Percentiles rank a stretch among this genome's conserved stretches.
phyloP scores from a whole-genome alignment of 2,888 invertebrate species.

The Julus scandinavius region DNA sequence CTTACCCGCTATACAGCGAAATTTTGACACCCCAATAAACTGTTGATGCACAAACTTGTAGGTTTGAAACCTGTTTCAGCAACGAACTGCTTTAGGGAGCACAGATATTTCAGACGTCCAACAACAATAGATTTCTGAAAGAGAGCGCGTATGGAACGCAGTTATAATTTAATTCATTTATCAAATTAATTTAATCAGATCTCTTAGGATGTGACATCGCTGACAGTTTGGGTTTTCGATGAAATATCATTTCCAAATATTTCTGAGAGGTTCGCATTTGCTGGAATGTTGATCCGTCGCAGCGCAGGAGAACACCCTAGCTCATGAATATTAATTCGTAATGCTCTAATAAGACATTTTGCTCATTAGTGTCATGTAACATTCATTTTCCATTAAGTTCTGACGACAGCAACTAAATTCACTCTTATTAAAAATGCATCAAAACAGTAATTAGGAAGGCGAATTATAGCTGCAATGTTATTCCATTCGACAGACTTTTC shows the following conservation, averaged over 20 bases:
- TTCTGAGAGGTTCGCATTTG: constrained; percentile 27
- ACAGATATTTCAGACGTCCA: not conserved
- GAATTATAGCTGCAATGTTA: constrained; percentile 3
- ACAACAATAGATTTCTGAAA: not conserved
- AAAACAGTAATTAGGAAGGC: constrained; percentile 27
- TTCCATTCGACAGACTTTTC: not conserved
- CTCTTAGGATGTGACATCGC: constrained; percentile 7
- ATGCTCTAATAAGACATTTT: constrained; percentile 21
- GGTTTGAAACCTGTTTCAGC: not conserved
- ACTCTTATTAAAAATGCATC: constrained; percentile 27
- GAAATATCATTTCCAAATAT: constrained; percentile 33
- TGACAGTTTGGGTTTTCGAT: constrained; percentile 21
- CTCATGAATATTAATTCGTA: constrained; percentile 24
- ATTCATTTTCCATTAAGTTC: constrained; percentile 33
- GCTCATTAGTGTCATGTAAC: constrained; percentile 33
- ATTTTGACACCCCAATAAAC: not conserved
- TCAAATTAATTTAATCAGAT: constrained; percentile 33
- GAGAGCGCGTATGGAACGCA: not conserved
- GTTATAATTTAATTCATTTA: constrained; percentile 33
- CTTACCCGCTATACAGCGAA: too few species aligned
- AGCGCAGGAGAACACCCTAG: not conserved
- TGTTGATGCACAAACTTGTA: not conserved
- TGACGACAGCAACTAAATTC: constrained; percentile 33
- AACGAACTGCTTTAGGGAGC: not conserved
- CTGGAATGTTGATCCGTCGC: constrained; percentile 21